phyloP scores from a whole-genome alignment of 2,888 invertebrate species.

The Saturnia japonica region DNA sequence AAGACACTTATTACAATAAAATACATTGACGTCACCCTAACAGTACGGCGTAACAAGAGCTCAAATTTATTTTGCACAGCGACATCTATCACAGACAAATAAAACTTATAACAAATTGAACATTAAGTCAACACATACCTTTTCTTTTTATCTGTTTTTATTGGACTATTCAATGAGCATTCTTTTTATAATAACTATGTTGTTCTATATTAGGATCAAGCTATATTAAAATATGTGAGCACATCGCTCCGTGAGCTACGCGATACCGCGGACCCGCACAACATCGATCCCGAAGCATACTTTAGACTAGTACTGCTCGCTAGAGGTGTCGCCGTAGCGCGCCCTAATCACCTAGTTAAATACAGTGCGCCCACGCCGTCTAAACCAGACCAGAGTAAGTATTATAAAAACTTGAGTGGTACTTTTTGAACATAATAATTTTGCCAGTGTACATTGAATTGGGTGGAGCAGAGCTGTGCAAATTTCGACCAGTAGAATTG shows the following conservation, averaged over 20 bases:
- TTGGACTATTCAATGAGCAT: neutral
- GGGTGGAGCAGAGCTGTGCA: too few species aligned
- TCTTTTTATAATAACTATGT: neutral
- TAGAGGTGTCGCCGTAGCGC: constrained; percentile 90
- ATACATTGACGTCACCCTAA: too few species aligned
- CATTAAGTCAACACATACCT: too few species aligned
- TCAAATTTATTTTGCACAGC: too few species aligned
- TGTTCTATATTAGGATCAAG: constrained; percentile 85
- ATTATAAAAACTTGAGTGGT: neutral
- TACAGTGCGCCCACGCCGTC: constrained; percentile 67
- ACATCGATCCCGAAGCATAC: constrained; percentile 94
- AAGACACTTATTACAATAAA: too few species aligned
- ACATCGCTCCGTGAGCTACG: constrained; percentile 85
- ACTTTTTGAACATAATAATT: too few species aligned
- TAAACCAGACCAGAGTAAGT: constrained; percentile 57
- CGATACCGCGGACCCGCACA: constrained; percentile 83
- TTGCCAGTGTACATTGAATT: too few species aligned
- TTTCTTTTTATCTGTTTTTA: too few species aligned
- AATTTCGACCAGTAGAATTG: too few species aligned
- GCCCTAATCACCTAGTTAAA: constrained; percentile 89
- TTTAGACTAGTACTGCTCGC: constrained; percentile 92
- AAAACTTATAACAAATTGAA: too few species aligned
- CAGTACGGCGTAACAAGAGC: too few species aligned
- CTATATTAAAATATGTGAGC: constrained; percentile 89
- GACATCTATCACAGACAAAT: too few species aligned